Evolutionary conservation across 2,888 invertebrate species (phyloP), one percentile per base, ranked within the genome.

Genomic region (Nomada hirtipes): DNA sequence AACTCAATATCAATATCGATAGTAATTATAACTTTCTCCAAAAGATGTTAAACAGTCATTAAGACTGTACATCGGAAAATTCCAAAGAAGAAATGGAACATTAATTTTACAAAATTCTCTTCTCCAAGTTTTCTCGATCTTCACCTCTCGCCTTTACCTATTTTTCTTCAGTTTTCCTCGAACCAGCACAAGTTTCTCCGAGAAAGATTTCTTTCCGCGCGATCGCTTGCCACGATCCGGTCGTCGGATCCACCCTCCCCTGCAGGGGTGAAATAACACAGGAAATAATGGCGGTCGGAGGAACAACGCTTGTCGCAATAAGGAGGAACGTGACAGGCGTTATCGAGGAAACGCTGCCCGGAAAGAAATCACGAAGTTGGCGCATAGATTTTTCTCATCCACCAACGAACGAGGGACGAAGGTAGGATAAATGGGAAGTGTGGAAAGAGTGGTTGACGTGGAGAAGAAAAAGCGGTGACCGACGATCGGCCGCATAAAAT

Each of bases 281-380:
- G n/a, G 60, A 20, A 59, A 52, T 23, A 63, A 57, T 26, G 76
- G 42, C 55, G 50, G 57, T 13, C 42, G 50, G 20, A n/a, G 63
- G 55, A 57, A 57, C 68, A 75, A 50, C 61, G 64, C 64, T 53
- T 61, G 65, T 78, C 36, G 63, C 29, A 20, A 59, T 42, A 52
- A 53, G n/a, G 20, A 50, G 13, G 26, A 65, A 80, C 81, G 82
- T 69, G 81, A 70, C 69, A 50, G 65, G 57, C 64, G 64, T 75
- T 81, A 71, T 82, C 82, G 75, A 67, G 63, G 63, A 20, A 68
- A 61, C 26, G 36, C 23, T 42, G 59, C 26, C 50, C 44, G n/a
- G 23, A 23, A 65, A 60, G 75, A 74, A 80, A 75, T 80, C 81
- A 59, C 59, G 47, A 29, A 44, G 7, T 36, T 36, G 7, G 7